Evolutionary conservation across 2,797 vertebrate genomes (phyloP), one percentile per base, ranked within the genome.

Genomic region (Sebastiscus albofasciatus): DNA sequence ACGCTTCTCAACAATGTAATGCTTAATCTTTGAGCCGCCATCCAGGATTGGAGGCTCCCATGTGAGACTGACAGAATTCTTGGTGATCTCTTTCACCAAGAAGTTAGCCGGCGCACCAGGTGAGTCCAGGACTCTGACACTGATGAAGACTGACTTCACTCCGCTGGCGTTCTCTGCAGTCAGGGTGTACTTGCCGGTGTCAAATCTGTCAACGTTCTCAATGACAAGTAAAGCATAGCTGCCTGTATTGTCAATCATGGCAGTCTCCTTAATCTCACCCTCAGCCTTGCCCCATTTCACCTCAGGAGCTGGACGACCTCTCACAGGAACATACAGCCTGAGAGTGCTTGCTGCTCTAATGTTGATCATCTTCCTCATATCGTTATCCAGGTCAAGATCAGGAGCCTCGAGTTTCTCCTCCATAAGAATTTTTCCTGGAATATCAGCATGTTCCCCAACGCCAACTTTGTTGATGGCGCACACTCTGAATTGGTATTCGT

Each of bases 21-120:
- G 97, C 92, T 99, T 99, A 42, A 99, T 97, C 94, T 99, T 99
- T 88, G 97, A 95, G 62, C 99, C 99, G 27, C 99, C 99, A 70
- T 99, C 99, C 80, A 99, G 90, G 84, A 96, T 82, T 91, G 99
- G 99, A 85, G 98, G 97, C 75, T 99, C 99, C 99, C 99, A 99
- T 22, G 97, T 97, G 79, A 99, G 96, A 31, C 97, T 97, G 67
- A 99, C 97, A 11, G 97, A 98, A 68, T 97, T 97, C 88, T 97
- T 99, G 68, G 98, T 98, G 86, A 99, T 96, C 81, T 99, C 99
- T 90, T 97, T 99, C 72, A 99, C 95, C 64, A 94, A 95, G 34
- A 99, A 95, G 88, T 99, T 99, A 75, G 95, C 85, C 82, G 99
- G 98, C 85, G 97, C 96, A 92, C 98, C 97, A 86, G 99, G 99